A percentile compares a stretch with the other conserved stretches of the same genome.
Conservation (phyloP, 2,797 vertebrate species). For the Peromyscus eremicus region DNA sequence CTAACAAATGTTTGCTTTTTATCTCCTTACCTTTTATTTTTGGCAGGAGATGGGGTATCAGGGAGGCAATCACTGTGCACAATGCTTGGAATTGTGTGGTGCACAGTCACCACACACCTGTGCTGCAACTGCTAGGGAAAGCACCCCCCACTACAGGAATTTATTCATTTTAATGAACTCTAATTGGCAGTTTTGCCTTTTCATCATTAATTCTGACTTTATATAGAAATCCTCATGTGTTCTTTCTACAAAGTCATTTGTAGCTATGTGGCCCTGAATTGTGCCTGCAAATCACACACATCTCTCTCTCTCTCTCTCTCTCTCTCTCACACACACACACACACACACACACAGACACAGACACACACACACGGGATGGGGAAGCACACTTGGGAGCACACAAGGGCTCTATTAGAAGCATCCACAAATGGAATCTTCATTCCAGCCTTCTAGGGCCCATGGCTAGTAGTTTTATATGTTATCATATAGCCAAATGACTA, state of each 20-base stretch:
- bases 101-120: background rate
- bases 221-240: conserved; percentile 6
- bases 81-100: background rate
- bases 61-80: background rate
- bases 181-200: conserved; percentile 28
- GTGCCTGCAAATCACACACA: background rate
- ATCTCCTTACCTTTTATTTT: background rate
- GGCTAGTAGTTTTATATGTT: background rate
- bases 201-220: conserved; percentile 26
- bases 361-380: too few relatives aligned
- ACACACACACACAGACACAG: background rate
- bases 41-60: background rate
- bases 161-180: conserved; percentile 47
- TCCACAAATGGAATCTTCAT: background rate
- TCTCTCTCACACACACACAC: background rate
- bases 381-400: background rate
- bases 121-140: background rate
- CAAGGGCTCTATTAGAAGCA: background rate
- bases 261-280: background rate
- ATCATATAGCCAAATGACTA: background rate
- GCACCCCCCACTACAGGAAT: background rate
- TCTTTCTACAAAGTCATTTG: conserved; percentile 46
- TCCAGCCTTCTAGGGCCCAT: background rate
- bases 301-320: too few relatives aligned
- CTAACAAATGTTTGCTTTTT: conserved; percentile 31